Evolutionary conservation across 2,888 invertebrate genomes (phyloP), one percentile per base, ranked within the genome.

Genomic region (Drosophila testacea): DNA sequence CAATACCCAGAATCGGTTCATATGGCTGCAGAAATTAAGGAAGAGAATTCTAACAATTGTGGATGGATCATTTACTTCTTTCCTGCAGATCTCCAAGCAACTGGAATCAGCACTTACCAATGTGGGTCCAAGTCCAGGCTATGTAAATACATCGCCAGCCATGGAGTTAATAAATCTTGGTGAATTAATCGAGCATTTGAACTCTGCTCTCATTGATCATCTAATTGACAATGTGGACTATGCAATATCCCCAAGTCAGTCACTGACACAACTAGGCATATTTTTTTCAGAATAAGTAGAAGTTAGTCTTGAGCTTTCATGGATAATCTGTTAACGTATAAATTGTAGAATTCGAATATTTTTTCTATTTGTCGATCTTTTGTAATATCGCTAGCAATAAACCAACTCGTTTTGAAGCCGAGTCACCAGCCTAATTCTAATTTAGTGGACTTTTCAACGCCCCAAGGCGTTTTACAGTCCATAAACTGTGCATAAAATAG

Each of bases 401-500:
- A 68, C 69, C 56, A 69, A 64, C 59, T 38, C 46, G 56, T 71
- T 47, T 62, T 16, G 44, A 71, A 42, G 51, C 51, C 36, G 36
- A 28, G 36, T 34, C 30, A 16, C 56, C 64, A 52, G 46, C 51
- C 62, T 72, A 86, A 81, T 78, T 78, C 71, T 48, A 77, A 73
- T 78, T 76, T 75, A 86, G 64, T 78, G 44, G 42, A 57, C 55
- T 51, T 48, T 62, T 67, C 63, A 70, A 79, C 65, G 65, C 74
- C 68, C 48, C 63, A 55, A 66, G 83, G 83, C 69, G 82, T 70
- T 82, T 51, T 55, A 27, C 39, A 47, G 47, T 30, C 51, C 60
- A 79, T 87, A 87, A 83, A 87, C 59, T 80, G 69, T 6, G 66
- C 61, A 73, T 73, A 73, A 75, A 74, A 60, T 69, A 62, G 74